Percentiles rank a stretch among this genome's conserved stretches.
phyloP scores from a whole-genome alignment of 2,113 vertebrate genomes.

The Corythornis vintsioides region DNA sequence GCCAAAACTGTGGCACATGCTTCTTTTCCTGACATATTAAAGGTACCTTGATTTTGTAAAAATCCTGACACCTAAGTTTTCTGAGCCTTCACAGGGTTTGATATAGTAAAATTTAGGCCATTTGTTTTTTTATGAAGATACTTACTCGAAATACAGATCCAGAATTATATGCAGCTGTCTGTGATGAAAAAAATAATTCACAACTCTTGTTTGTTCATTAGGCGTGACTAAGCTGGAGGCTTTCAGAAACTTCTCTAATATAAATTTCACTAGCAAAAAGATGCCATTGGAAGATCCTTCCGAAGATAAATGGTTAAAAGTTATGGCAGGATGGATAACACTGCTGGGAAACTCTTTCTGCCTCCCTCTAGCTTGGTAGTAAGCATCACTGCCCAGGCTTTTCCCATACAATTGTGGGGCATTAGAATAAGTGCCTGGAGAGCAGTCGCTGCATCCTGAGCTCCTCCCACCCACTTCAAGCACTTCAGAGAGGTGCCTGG shows the following conservation, averaged over 20 bases:
- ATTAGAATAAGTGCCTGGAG: background rate
- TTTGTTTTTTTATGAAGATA: background rate
- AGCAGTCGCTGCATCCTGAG: background rate
- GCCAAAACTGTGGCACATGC: background rate
- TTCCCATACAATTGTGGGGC: background rate
- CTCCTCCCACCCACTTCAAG: background rate
- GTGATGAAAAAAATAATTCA: background rate
- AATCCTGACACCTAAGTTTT: background rate
- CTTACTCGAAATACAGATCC: background rate
- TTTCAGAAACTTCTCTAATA: background rate
- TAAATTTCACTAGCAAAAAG: background rate
- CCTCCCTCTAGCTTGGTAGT: background rate
- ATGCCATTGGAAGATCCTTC: background rate
- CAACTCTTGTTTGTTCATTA: background rate
- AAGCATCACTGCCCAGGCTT: background rate
- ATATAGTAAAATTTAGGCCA: background rate
- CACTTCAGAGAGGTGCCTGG: background rate
- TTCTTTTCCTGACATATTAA: background rate
- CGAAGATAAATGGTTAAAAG: background rate
- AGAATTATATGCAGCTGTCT: background rate
- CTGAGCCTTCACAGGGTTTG: background rate
- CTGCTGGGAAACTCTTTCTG: background rate
- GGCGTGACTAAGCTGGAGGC: background rate
- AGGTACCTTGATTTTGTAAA: background rate
- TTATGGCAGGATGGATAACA: background rate